Evolutionary conservation across 2,797 vertebrate genomes (phyloP), one percentile per base, ranked within the genome.

Genomic region (Arnoldichthys spilopterus): DNA sequence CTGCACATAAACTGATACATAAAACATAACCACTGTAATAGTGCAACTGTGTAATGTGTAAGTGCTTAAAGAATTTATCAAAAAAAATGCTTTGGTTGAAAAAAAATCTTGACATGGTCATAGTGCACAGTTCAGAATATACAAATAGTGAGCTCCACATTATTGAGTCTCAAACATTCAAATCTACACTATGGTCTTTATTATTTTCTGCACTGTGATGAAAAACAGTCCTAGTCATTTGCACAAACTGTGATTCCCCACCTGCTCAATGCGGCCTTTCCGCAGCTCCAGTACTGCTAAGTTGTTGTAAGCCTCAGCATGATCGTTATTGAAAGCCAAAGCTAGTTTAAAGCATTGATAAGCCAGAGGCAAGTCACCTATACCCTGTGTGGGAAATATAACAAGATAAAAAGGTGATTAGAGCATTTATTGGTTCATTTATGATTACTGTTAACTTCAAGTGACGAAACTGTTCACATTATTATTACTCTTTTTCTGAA

Each of bases 281-380:
- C 91, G 92, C 87, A 98, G 92, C 89, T 98, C 98, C 88, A 99
- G 89, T 68, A 99, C 96, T 0, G 97, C 96, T 85, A 99, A 88
- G 88, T 99, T 99, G 90, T 99, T 99, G 88, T 97, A 99, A 61
- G 98, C 96, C 86, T 99, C 98, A 0, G 97, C 95, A 0, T 98
- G 95, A 85, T 95, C 83, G 1, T 98, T 98, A 83, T 97, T 97
- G 87, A 95, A 96, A 83, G 95, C 93, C 87, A 99, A 90, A 0
- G 97, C 90, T 74, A 99, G 92, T 90, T 94, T 95, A 88, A 98
- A 97, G 90, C 97, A 98, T 89, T 98, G 98, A 83, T 96, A 95
- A 70, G 97, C 96, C 90, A 99, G 87, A 47, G 88, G 95, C 76
- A 93, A 82, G 77, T 99, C 98, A 58, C 96, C 96, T 59, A 96